Evolutionary conservation across 2,888 invertebrate species (phyloP).

Genomic region (Eristalinus aeneus): DNA sequence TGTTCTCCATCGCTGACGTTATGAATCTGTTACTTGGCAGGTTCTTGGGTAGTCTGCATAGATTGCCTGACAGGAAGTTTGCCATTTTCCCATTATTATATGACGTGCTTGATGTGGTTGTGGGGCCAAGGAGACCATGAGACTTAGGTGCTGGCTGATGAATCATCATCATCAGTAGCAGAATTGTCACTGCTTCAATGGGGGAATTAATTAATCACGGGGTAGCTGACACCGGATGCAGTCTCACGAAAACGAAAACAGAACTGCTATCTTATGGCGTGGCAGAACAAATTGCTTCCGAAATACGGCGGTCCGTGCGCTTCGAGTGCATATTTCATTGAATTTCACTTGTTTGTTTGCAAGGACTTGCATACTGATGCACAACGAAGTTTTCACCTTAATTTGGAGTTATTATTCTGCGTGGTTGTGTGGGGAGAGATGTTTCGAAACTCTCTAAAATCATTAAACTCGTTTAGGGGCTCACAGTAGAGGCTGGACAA

Average conservation of each 20-base stretch:
- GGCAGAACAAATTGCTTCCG: constrained; percentile 1
- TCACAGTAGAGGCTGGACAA: too few species aligned
- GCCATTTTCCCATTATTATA: constrained; percentile 59
- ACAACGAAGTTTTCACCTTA: too few species aligned
- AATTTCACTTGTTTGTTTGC: constrained; percentile 13
- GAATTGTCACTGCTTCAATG: constrained; percentile 7
- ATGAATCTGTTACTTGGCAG: constrained; percentile 59
- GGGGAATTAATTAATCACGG: constrained; percentile 63
- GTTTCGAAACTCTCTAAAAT: too few species aligned
- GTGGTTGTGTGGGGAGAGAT: too few species aligned
- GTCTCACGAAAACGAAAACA: too few species aligned
- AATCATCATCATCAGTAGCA: constrained; percentile 49
- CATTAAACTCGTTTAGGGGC: too few species aligned
- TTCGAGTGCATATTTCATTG: constrained; percentile 3
- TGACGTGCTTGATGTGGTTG: not conserved
- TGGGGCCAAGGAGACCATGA: not conserved
- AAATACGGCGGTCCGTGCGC: constrained; percentile 22
- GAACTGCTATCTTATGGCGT: constrained; percentile 5
- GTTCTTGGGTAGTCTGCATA: constrained; percentile 36
- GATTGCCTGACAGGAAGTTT: constrained; percentile 60
- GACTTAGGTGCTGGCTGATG: constrained; percentile 50
- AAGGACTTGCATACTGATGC: not conserved
- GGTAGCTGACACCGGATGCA: constrained; percentile 38
- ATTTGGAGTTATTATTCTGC: too few species aligned
- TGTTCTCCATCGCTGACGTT: constrained; percentile 21